Conservation (phyloP, 2,888 invertebrate species). For the Catocala sponsa region DNA sequence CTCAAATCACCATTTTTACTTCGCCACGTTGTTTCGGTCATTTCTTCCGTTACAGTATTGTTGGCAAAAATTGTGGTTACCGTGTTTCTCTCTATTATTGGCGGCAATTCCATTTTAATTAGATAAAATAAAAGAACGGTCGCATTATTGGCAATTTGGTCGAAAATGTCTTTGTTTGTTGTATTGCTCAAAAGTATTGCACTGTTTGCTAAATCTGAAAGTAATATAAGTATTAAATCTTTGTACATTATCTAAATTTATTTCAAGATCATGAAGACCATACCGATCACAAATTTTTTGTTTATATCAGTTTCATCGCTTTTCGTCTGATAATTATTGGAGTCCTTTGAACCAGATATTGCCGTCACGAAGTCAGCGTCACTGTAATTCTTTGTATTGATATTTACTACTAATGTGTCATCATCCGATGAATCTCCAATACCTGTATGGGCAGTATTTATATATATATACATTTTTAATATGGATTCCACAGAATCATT, state of each 20-base stretch:
- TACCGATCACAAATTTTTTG: conserved; percentile 31
- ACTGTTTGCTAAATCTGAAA: conserved; percentile 33
- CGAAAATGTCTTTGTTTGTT: conserved; percentile 29
- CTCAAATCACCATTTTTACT: conserved; percentile 35
- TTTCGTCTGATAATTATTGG: conserved; percentile 1
- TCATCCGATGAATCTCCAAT: conserved; percentile 6
- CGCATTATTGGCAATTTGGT: conserved; percentile 20
- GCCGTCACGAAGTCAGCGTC: conserved; percentile 3
- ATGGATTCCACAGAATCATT: conserved; percentile 24
- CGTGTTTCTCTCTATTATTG: conserved; percentile 57
- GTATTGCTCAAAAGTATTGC: conserved; percentile 28
- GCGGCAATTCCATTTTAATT: conserved; percentile 52
- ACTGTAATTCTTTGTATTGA: conserved; percentile 15
- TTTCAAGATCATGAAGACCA: neutral
- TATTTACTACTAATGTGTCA: conserved; percentile 15
- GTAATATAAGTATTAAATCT: neutral
- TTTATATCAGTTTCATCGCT: neutral
- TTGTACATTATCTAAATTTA: no score
- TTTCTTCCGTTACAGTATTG: conserved; percentile 66
- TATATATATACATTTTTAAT: conserved; percentile 13
- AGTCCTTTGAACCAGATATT: neutral
- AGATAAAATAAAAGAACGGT: conserved; percentile 54
- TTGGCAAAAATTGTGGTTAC: conserved; percentile 63
- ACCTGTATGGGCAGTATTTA: conserved; percentile 22
- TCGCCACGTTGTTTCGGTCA: conserved; percentile 45